A percentile compares a stretch with the other conserved stretches of the same genome.
Conservation (phyloP, 2,113 vertebrate species). For the Lepidothrix coronata region DNA sequence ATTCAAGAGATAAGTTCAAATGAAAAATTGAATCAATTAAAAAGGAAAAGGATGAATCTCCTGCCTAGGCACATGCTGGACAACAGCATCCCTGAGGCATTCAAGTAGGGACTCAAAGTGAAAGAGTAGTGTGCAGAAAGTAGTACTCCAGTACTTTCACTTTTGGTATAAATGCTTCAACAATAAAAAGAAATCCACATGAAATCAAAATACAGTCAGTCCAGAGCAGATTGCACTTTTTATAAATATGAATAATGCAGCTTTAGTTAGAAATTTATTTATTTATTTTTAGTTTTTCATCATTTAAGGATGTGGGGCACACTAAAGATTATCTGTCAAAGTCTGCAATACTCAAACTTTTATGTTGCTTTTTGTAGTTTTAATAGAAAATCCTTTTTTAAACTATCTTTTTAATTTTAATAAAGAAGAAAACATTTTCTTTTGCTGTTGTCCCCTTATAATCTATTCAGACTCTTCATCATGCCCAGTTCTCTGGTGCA, state of each 20-base stretch:
- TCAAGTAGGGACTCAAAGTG: neutral
- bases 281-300: neutral
- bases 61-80: neutral
- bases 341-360: neutral
- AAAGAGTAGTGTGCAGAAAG: neutral
- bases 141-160: neutral
- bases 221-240: neutral
- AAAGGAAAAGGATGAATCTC: neutral
- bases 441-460: neutral
- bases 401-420: neutral
- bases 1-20: neutral
- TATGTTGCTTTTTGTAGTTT: neutral
- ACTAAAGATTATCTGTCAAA: neutral
- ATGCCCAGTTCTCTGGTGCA: neutral
- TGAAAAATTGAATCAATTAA: neutral
- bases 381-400: neutral
- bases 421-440: neutral
- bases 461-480: neutral
- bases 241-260: neutral
- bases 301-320: fast-evolving
- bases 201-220: neutral
- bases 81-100: neutral
- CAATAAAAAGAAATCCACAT: neutral
- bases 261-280: neutral
- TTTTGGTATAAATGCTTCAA: neutral